Percentiles rank a stretch among this genome's conserved stretches.
phyloP scores from a whole-genome alignment of 2,113 vertebrate species.

The Pluvianellus socialis region DNA sequence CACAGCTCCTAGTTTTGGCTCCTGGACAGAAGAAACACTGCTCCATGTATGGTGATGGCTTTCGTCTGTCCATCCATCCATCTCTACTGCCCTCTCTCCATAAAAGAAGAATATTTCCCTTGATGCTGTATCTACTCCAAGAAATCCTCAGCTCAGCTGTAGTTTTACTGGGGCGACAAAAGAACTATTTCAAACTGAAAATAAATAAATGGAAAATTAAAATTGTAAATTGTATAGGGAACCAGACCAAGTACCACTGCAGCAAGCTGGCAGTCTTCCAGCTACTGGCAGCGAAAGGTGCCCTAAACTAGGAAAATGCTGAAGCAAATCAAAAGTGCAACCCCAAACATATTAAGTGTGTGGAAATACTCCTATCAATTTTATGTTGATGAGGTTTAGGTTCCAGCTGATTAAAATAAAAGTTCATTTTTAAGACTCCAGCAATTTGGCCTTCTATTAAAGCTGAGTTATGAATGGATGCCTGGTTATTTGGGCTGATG shows the following conservation, averaged over 20 bases:
- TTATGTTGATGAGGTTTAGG: not conserved
- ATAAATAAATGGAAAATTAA: not conserved
- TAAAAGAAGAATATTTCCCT: not conserved
- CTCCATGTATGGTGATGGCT: not conserved
- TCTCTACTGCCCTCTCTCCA: not conserved
- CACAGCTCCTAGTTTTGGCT: not conserved
- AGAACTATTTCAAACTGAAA: not conserved
- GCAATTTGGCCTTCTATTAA: not conserved
- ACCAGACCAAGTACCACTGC: not conserved
- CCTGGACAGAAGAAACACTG: not conserved
- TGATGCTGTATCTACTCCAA: not conserved
- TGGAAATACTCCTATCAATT: not conserved
- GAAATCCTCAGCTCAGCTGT: not conserved
- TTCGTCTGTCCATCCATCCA: not conserved
- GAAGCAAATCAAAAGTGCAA: not conserved
- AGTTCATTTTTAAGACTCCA: not conserved
- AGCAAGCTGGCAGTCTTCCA: not conserved
- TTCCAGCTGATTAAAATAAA: not conserved
- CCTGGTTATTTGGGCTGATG: not conserved
- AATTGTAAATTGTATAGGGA: not conserved
- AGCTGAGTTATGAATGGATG: not conserved
- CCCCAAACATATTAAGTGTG: not conserved
- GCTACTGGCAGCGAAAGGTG: not conserved
- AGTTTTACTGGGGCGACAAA: not conserved
- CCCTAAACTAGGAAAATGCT: not conserved